Base-by-base conservation (phyloP, 1,140 invertebrate genomes). In the Octopus sinensis region DNA sequence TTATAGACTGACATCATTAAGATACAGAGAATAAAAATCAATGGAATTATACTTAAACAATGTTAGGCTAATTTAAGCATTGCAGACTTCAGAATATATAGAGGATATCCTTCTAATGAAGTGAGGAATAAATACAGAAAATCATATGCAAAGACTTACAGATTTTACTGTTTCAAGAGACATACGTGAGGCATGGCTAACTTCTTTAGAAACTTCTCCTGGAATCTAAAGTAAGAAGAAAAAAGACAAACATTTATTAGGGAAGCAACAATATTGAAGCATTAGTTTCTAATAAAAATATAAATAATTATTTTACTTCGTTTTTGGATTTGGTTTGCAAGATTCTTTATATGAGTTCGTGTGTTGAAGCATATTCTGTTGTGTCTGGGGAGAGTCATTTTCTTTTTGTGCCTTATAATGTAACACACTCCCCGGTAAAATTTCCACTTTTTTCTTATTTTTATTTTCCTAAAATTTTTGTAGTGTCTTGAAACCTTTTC, bases 141-240 rank as follows among this genome's bases (percentile, higher is more conserved):
- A 71, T 53, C 13, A 23, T 12, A 75, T 13, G 6, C n/a, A 79
- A 17, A 12, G 4, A 92, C 93, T 93, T 92, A 96, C 95, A 79
- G 94, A 95, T 93, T 95, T 96, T 90, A 99, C 95, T 84, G 96
- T 96, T 77, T 96, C 95, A 17, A 96, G 93, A 0, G 96, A 98
- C 92, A 97, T 97, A 84, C 94, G 95, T 0, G 96, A 95, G 4
- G 97, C 95, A 85, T 98, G 91, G 68, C 93, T 94, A 52, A 96
- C 92, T 84, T 95, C 94, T 13, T 94, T 93, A 81, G 91, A 91
- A 4, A 86, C 88, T 84, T 93, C 92, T 6, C 92, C 92, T 62
- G 91, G 86, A 54, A 93, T 86, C 88, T 89, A 78, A 5, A 56
- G 23, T 79, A 30, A 53, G 53, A 9, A n/a, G n/a, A 17, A 79